Evolutionary conservation across 2,888 invertebrate species (phyloP).

Genomic region (Gastracanthus pulcherrimus): DNA sequence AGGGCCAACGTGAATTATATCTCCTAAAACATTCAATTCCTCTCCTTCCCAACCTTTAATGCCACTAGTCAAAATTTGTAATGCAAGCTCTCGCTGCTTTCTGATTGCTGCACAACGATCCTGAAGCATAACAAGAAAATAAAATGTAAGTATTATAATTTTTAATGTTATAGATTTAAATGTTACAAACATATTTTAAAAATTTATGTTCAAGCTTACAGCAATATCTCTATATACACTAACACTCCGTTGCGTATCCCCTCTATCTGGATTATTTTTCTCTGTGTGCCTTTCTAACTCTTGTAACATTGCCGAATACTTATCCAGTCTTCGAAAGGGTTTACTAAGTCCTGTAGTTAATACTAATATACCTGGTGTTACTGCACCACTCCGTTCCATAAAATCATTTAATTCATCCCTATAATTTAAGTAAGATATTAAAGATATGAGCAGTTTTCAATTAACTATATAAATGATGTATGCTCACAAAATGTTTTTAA

Average conservation of each 20-base stretch:
- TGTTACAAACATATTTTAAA: slow-evolving; percentile 61
- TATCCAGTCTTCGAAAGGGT: slow-evolving; percentile 96
- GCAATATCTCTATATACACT: slow-evolving; percentile 96
- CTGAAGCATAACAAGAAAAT: slow-evolving; percentile 78
- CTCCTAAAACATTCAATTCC: slow-evolving; percentile 86
- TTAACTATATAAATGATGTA: too few relatives aligned
- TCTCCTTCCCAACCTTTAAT: slow-evolving; percentile 98
- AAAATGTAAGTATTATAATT: slow-evolving; percentile 13
- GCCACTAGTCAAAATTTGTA: slow-evolving; percentile 95
- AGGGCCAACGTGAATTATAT: slow-evolving; percentile 94
- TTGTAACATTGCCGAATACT: slow-evolving; percentile 95
- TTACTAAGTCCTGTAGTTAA: slow-evolving; percentile 95
- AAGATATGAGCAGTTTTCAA: too few relatives aligned
- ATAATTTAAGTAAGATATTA: slow-evolving; percentile 57
- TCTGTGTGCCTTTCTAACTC: slow-evolving; percentile 97
- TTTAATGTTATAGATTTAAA: background rate
- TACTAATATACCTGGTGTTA: slow-evolving; percentile 91
- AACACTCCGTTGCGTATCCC: slow-evolving; percentile 97
- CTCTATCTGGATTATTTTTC: slow-evolving; percentile 96
- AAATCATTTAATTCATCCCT: slow-evolving; percentile 91
- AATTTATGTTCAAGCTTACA: too few relatives aligned
- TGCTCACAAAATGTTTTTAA: too few relatives aligned
- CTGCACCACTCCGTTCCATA: slow-evolving; percentile 93
- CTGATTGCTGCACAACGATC: slow-evolving; percentile 91
- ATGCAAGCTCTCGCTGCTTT: slow-evolving; percentile 95